Base-by-base conservation (phyloP, 2,888 invertebrate species). In the Ectemnius lituratus region DNA sequence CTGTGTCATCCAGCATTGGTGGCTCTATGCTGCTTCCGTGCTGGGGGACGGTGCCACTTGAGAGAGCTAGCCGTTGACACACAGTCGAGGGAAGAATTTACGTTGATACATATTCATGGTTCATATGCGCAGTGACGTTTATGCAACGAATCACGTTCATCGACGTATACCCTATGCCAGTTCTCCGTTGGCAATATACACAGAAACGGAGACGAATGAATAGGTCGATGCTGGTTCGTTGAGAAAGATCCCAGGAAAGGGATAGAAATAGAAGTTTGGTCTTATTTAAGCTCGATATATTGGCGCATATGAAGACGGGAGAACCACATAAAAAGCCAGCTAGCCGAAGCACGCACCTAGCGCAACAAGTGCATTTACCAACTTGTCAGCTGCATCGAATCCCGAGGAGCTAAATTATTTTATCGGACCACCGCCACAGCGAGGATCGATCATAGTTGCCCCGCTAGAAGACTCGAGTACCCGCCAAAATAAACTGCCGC, bases 321-420 rank as follows among this genome's bases (percentile, higher is more conserved):
- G n/a, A 69, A 75, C 68, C 58, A 58, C 67, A 56, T 11, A 27
- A 62, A 75, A 75, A 65, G 23, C 67, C 6, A 52, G 14, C 49
- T 14, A 59, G 23, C 20, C 52, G 5, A 45, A 13, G 56, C n/a
- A 14, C 47, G 57, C 56, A 72, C 62, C 69, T 75, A 61, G 66
- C 18, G 77, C 77, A 75, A 69, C 77, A 75, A 77, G 77, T 77
- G 77, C 69, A 60, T 72, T 67, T 75, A 77, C 61, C 76, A 75
- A 57, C 72, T 65, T 75, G 71, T 69, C 68, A 37, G 27, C n/a
- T 65, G 62, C 70, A 74, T 70, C 74, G 62, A 75, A 59, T 57
- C 45, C 47, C 37, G 37, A 37, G 37, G 8, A 37, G 37, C 37
- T 37, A 37, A 37, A 37, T 37, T 37, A 37, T 37, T 37, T 37